Evolutionary conservation across 2,888 invertebrate species (phyloP), one percentile per base, ranked within the genome.

Genomic region (Thecocarcelia acutangulata): DNA sequence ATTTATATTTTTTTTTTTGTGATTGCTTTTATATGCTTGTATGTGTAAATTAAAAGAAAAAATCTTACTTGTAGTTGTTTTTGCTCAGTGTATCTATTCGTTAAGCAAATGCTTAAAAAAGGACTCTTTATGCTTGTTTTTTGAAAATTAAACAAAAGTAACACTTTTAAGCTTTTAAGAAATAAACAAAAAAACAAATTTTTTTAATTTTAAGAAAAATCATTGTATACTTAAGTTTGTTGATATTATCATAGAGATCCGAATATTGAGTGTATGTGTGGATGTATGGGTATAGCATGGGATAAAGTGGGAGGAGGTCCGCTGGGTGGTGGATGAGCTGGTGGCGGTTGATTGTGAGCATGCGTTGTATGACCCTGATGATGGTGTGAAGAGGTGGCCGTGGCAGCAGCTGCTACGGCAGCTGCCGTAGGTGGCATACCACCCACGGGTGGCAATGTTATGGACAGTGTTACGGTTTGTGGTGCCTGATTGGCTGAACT

Each of bases 201-300:
- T 24, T n/a, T 42, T 50, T 48, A 52, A 44, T 54, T 76, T 79
- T 61, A 66, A 56, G 58, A 74, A 77, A 66, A 69, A 61, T 73
- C 69, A 76, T 78, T 82, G 78, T 85, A 84, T 83, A 84, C 78
- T 85, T 84, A 85, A 83, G 85, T 85, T 86, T 85, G 85, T 85
- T 90, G 87, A 86, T 90, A 89, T 87, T 89, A 90, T 90, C 90
- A 90, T 90, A 90, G 90, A 90, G 90, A 90, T 90, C 90, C 90
- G 88, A 90, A 90, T 88, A 90, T 90, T 88, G 90, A 90, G 89
- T 90, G 91, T 88, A 90, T 90, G 85, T 90, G 90, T 82, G 90
- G 90, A 87, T 90, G 90, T 86, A 90, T 87, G 85, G 90, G 90
- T 86, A 90, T 90, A 74, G 90, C 89, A 83, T 90, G 90, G 74